phyloP scores from a whole-genome alignment of 2,888 invertebrate genomes.

The Beris chalybata region DNA sequence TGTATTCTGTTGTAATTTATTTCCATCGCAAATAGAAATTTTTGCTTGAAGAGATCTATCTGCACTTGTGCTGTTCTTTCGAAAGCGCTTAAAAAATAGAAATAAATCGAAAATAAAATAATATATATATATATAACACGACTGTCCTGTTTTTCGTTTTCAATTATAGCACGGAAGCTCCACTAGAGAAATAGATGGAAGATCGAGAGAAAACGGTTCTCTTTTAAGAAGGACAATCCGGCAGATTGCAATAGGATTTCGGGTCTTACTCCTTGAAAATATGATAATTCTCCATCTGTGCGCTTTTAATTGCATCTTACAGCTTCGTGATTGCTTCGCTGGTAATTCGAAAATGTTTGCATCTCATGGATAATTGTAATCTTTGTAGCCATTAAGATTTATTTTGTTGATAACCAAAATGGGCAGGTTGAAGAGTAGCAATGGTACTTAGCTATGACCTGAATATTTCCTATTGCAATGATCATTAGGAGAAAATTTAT shows the following conservation, averaged over 20 bases:
- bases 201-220: not conserved
- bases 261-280: not conserved
- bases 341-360: no score
- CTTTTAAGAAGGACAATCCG: not conserved
- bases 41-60: not conserved
- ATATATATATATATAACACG: no score
- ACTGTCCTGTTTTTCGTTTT: conserved; percentile 9
- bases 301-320: not conserved
- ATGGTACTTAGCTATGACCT: no score
- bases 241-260: not conserved
- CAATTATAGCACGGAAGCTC: conserved; percentile 1
- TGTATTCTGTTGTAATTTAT: conserved; percentile 13
- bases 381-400: no score
- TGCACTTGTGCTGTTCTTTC: conserved; percentile 7
- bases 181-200: not conserved
- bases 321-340: no score
- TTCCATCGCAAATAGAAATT: conserved; percentile 17
- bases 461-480: no score
- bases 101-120: no score
- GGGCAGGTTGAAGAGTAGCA: no score
- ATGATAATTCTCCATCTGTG: conserved; percentile 4
- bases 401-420: no score
- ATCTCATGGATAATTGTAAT: no score
- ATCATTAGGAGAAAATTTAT: no score
- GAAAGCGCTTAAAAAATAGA: not conserved